Percentiles rank a stretch among this genome's conserved stretches.
Conservation (phyloP, 1,140 invertebrate species). For the Mercenaria mercenaria region DNA sequence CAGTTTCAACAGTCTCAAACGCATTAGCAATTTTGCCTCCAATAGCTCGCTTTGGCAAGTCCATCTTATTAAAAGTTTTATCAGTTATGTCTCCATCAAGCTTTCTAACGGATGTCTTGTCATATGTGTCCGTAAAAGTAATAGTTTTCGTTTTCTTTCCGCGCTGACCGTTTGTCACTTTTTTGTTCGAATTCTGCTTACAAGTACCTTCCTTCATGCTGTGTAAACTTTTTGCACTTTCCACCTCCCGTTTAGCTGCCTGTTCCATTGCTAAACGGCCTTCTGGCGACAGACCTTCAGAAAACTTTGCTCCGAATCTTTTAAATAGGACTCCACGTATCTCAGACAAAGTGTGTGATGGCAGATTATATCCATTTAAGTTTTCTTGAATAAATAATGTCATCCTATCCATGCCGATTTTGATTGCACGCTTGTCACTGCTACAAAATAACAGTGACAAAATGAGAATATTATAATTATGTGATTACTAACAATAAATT, state of each 20-base stretch:
- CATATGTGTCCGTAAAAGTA: conserved; percentile 33
- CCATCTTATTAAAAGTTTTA: conserved; percentile 28
- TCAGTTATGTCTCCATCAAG: conserved; percentile 70
- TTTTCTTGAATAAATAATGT: conserved; percentile 21
- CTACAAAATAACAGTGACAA: background rate
- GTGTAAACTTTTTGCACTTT: background rate
- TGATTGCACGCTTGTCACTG: background rate
- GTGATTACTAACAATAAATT: no score
- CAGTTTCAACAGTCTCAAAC: conserved; percentile 70
- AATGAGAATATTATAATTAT: no score
- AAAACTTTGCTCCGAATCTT: conserved; percentile 51
- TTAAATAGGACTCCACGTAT: conserved; percentile 43
- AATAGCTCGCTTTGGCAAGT: conserved; percentile 44
- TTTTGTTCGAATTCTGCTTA: background rate
- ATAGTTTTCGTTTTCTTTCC: conserved; percentile 11
- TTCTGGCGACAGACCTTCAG: conserved; percentile 64
- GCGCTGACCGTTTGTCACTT: background rate
- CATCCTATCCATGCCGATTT: conserved; percentile 23
- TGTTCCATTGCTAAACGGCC: conserved; percentile 65
- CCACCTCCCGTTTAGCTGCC: conserved; percentile 42
- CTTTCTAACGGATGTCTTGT: background rate
- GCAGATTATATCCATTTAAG: conserved; percentile 65
- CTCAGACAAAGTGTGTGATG: conserved; percentile 57
- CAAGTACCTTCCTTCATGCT: background rate
- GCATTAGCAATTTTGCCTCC: conserved; percentile 68